Base-by-base conservation (phyloP, 2,888 invertebrate genomes). In the Tanypteryx hageni region DNA sequence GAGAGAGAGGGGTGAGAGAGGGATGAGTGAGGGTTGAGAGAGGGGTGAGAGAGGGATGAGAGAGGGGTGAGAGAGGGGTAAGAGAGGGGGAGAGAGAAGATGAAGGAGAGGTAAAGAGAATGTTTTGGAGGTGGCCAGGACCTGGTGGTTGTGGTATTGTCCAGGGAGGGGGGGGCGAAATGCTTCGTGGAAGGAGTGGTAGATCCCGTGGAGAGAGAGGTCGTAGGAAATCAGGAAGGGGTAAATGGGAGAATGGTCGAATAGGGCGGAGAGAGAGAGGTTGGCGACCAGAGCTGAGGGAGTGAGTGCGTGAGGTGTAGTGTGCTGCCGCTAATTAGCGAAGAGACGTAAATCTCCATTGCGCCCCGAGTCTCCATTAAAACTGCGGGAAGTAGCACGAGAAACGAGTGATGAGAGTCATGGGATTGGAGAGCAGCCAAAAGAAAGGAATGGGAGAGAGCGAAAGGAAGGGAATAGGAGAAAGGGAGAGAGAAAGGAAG, bases 341-440 rank as follows among this genome's bases (percentile, higher is more conserved):
- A 83, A 57, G 83, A 83, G 57, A n/a, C 83, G 83, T 83, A 83
- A 83, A 83, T 83, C 83, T 83, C 83, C 83, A 83, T 83, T 57
- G 56, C 83, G 56, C 18, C 18, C 83, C 83, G 83, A 56, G 56
- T 83, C 44, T 56, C 83, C 83, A 83, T 83, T 83, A 83, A 83
- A 83, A 83, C 44, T 44, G 44, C 44, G 44, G 44, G 44, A 44
- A 44, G 44, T 44, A 5, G 44, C 44, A 5, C 44, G 44, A 44
- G 44, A 44, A 5, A 44, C 44, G 44, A 44, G 44, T 5, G 44
- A 1, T 1, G 44, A 44, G 44, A 44, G 5, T 44, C 44, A 44
- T 44, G 44, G 44, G 44, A 44, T 3, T 5, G 44, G 5, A 5
- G 44, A 44, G 5, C 3, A 44, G 44, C 44, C n/a, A n/a, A n/a